phyloP scores from a whole-genome alignment of 2,113 vertebrate species.

The Tragelaphus strepsiceros region DNA sequence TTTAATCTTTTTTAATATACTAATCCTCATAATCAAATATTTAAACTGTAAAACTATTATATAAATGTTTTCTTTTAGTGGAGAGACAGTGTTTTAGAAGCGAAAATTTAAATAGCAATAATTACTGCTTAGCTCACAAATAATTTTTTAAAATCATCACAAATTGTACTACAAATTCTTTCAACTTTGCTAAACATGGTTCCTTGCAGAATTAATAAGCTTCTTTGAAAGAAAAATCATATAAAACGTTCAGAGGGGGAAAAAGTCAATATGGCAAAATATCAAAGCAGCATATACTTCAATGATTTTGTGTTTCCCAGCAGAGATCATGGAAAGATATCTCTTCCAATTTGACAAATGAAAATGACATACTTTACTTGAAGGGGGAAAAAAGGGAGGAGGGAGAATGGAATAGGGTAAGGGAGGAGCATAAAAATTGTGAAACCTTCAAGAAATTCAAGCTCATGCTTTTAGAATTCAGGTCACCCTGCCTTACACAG shows the following conservation, averaged over 20 bases:
- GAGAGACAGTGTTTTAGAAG: not conserved
- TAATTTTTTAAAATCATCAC: conserved; percentile 45
- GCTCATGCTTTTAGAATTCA: conserved; percentile 79
- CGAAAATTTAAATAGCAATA: conserved; percentile 11
- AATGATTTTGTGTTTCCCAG: conserved; percentile 79
- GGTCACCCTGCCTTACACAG: conserved; percentile 75
- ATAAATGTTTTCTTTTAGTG: not conserved
- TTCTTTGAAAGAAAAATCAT: conserved; percentile 66
- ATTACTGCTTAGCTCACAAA: not conserved
- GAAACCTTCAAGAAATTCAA: conserved; percentile 76
- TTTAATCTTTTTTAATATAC: conserved; percentile 10
- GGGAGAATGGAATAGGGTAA: conserved; percentile 45
- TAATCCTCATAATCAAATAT: conserved; percentile 52
- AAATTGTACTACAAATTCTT: conserved; percentile 69
- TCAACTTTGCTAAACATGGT: conserved; percentile 45
- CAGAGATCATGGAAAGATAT: conserved; percentile 74
- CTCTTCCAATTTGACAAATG: conserved; percentile 72
- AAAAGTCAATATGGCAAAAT: conserved; percentile 72
- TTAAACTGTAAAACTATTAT: conserved; percentile 17
- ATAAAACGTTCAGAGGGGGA: conserved; percentile 68
- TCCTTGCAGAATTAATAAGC: conserved; percentile 65
- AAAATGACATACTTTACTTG: conserved; percentile 75
- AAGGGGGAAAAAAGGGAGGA: conserved; percentile 34
- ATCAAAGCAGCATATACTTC: conserved; percentile 78
- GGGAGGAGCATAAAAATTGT: conserved; percentile 44